Conservation (phyloP, 2,113 vertebrate genomes). For the Phaethornis superciliosus region DNA sequence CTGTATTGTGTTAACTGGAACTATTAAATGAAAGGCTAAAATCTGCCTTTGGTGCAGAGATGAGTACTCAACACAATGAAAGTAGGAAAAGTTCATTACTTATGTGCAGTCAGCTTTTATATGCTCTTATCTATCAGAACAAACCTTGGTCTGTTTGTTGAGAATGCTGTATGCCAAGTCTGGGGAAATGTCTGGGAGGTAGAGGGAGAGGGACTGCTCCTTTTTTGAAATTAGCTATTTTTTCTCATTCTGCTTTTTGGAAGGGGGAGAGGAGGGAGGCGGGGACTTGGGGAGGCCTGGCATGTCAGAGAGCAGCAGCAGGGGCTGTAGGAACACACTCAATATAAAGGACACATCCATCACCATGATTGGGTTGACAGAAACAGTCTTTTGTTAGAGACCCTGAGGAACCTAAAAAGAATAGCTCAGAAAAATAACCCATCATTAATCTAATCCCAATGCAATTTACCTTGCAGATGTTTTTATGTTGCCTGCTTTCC, state of each 20-base stretch:
- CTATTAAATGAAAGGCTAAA: not conserved
- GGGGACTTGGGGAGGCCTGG: not conserved
- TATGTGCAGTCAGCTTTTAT: fast-evolving
- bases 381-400: not conserved
- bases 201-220: not conserved
- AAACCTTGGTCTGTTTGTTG: not conserved
- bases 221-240: not conserved
- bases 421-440: no score
- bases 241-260: not conserved
- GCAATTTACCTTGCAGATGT: not conserved
- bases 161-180: not conserved
- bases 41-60: not conserved
- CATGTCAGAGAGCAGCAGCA: fast-evolving
- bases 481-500: not conserved
- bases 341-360: not conserved
- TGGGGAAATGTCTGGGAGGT: not conserved
- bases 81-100: not conserved
- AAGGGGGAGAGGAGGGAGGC: not conserved
- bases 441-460: not conserved
- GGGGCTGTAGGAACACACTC: not conserved
- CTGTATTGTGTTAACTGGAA: not conserved
- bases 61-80: not conserved
- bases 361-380: fast-evolving
- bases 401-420: not conserved
- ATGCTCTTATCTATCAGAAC: not conserved